phyloP scores from a whole-genome alignment of 2,113 vertebrate species.

The Dromas ardeola region DNA sequence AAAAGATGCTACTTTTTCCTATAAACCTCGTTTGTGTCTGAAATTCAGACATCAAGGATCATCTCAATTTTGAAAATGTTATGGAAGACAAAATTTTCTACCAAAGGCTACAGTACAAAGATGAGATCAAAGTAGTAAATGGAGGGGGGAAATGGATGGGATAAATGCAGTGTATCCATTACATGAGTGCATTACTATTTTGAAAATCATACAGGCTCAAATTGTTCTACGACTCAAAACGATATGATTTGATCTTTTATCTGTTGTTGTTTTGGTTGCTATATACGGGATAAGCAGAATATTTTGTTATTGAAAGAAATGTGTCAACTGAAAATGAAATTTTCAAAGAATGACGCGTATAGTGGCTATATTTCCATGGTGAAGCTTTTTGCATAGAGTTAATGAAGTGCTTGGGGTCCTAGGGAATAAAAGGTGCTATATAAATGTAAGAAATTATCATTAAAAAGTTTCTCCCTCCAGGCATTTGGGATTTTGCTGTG shows the following conservation, averaged over 20 bases:
- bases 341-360: not conserved
- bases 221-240: not conserved
- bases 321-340: not conserved
- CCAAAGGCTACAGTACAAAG: not conserved
- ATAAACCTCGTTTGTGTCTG: not conserved
- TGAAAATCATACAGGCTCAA: not conserved
- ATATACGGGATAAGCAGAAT: not conserved
- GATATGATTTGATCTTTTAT: not conserved
- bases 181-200: not conserved
- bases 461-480: conserved; percentile 62
- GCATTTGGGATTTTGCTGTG: conserved; percentile 46
- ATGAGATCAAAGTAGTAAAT: not conserved
- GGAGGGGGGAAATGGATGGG: not conserved
- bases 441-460: conserved; percentile 63
- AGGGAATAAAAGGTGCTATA: conserved; percentile 65
- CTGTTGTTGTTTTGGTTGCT: not conserved
- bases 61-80: not conserved
- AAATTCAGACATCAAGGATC: not conserved
- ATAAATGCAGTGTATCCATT: not conserved
- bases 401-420: conserved; percentile 57
- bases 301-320: not conserved
- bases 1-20: not conserved
- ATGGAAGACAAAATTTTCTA: not conserved
- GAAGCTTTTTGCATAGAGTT: conserved; percentile 31
- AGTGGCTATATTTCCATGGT: not conserved